Percentiles rank a stretch among this genome's conserved stretches.
phyloP scores from a whole-genome alignment of 1,140 invertebrate genomes.

The Pristionchus pacificus region DNA sequence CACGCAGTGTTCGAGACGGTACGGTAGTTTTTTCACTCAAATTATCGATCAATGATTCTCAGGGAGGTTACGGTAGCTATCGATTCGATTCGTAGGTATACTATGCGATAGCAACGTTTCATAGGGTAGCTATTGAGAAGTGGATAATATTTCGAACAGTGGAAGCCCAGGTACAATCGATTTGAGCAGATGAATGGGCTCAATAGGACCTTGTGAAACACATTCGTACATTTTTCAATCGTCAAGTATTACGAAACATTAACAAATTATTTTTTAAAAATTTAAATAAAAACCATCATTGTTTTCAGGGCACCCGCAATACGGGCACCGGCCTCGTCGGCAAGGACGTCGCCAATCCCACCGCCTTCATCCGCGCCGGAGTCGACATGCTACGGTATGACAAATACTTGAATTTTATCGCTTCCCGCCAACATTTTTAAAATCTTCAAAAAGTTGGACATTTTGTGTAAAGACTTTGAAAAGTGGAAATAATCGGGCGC shows the following conservation, averaged over 20 bases:
- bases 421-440: too few relatives aligned
- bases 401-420: neutral
- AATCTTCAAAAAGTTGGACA: neutral
- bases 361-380: conserved; percentile 52
- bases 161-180: too few relatives aligned
- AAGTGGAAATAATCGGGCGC: neutral
- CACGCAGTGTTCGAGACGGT: conserved; percentile 67
- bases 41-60: too few relatives aligned
- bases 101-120: too few relatives aligned
- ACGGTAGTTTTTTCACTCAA: conserved; percentile 11
- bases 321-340: conserved; percentile 86
- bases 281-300: neutral
- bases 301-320: conserved; percentile 75
- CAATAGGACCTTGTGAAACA: too few relatives aligned
- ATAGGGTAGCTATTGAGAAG: too few relatives aligned
- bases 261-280: conserved; percentile 4
- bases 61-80: too few relatives aligned
- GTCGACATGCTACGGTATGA: conserved; percentile 40
- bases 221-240: too few relatives aligned
- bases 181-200: too few relatives aligned
- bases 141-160: too few relatives aligned
- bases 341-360: conserved; percentile 92
- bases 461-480: neutral
- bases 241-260: too few relatives aligned
- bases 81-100: too few relatives aligned